phyloP scores from a whole-genome alignment of 2,113 vertebrate genomes.

The Thryonomys swinderianus region DNA sequence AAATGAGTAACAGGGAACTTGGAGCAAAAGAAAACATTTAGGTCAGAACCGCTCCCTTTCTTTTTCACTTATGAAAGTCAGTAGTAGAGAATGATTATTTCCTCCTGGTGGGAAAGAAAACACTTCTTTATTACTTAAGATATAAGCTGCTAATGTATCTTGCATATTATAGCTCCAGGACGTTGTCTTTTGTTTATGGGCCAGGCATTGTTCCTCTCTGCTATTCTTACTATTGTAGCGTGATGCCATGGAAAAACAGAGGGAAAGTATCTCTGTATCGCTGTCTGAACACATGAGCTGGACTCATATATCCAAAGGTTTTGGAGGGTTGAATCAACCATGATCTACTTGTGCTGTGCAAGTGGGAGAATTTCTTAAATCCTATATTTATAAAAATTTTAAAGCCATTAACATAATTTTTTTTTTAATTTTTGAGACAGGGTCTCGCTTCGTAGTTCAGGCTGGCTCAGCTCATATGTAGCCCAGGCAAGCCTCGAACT shows the following conservation, averaged over 20 bases:
- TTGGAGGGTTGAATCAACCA: not conserved
- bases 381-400: not conserved
- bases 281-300: not conserved
- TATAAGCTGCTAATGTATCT: not conserved
- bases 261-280: not conserved
- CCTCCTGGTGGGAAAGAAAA: not conserved
- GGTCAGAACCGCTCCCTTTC: not conserved
- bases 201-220: not conserved
- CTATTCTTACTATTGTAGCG: not conserved
- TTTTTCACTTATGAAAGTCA: not conserved
- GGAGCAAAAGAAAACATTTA: not conserved
- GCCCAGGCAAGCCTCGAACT: no score
- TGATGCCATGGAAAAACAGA: not conserved
- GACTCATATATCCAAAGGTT: not conserved
- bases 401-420: conserved; percentile 15
- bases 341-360: not conserved
- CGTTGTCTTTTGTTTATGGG: not conserved
- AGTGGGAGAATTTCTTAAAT: not conserved
- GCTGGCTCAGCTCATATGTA: no score
- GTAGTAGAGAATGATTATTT: not conserved
- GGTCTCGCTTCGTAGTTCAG: no score
- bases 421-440: no score
- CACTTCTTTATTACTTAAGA: not conserved
- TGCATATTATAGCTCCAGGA: not conserved
- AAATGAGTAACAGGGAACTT: not conserved